These are phyloP conservation scores for Julus scandinavius DNA, from an alignment of 2,888 invertebrate species.

Conservation along the genomic window DNA sequence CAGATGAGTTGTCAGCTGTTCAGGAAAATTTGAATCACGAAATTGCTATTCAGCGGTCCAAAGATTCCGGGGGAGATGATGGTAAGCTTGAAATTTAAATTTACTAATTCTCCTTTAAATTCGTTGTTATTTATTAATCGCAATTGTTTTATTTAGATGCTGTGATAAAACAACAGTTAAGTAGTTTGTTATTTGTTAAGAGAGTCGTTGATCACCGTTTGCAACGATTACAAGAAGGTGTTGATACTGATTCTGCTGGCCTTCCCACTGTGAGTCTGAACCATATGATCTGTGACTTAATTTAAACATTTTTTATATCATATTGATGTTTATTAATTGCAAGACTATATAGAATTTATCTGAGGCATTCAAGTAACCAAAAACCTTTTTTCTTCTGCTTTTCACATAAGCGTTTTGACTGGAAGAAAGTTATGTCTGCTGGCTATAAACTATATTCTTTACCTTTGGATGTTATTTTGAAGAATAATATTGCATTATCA, in stretches of 20 bases:
- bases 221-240: conserved; percentile 69
- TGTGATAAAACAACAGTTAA: conserved; percentile 84
- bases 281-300: background rate
- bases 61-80: conserved; percentile 87
- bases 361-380: no score
- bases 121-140: background rate
- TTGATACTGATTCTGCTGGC: conserved; percentile 64
- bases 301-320: background rate
- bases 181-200: conserved; percentile 82
- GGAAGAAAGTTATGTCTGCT: conserved; percentile 61
- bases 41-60: conserved; percentile 78
- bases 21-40: conserved; percentile 83
- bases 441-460: conserved; percentile 70
- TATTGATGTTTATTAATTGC: no score
- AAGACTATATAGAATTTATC: no score
- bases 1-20: conserved; percentile 85
- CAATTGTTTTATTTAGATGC: conserved; percentile 69
- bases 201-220: conserved; percentile 78
- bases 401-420: conserved; percentile 60
- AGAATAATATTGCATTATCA: conserved; percentile 79
- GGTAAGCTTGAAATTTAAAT: conserved; percentile 62
- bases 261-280: conserved; percentile 59
- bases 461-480: conserved; percentile 78
- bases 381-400: no score
- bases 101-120: no score